Conservation (phyloP, 2,797 vertebrate genomes). For the Gadopsis marmoratus region DNA sequence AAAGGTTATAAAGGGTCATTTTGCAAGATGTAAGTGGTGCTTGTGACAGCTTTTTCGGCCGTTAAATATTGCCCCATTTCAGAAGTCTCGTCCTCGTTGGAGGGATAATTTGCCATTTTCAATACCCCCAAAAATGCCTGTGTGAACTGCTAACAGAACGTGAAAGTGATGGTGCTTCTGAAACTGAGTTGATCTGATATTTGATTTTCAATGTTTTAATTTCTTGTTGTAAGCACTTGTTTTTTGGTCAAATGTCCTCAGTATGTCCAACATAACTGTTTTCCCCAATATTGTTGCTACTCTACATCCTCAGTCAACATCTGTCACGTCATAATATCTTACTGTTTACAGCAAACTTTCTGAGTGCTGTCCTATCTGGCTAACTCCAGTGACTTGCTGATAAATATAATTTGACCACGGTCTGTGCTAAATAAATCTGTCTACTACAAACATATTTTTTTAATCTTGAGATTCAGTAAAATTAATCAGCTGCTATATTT, state of each 20-base stretch:
- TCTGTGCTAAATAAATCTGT: background rate
- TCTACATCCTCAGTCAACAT: slow-evolving; percentile 11
- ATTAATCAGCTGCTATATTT: slow-evolving; percentile 1
- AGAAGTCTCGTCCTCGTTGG: slow-evolving; percentile 22
- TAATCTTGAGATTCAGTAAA: background rate
- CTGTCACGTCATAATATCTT: background rate
- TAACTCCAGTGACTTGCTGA: slow-evolving; percentile 10
- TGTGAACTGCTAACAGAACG: background rate
- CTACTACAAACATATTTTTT: slow-evolving; percentile 26
- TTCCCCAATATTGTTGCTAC: background rate
- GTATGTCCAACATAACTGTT: background rate
- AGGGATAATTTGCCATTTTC: slow-evolving; percentile 41
- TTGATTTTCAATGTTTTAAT: slow-evolving; percentile 35
- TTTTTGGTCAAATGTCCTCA: slow-evolving; percentile 12
- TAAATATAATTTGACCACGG: background rate
- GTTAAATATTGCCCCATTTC: slow-evolving; percentile 20
- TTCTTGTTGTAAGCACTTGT: slow-evolving; percentile 20
- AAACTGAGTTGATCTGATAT: slow-evolving; percentile 32
- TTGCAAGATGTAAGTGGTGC: slow-evolving; percentile 28
- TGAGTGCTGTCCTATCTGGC: background rate
- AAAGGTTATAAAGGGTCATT: slow-evolving; percentile 18
- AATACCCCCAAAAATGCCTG: slow-evolving; percentile 7
- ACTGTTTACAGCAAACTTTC: slow-evolving; percentile 1
- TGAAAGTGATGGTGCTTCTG: slow-evolving; percentile 26
- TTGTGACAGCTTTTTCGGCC: background rate